Percentiles rank a stretch among this genome's conserved stretches.
Conservation (phyloP, 2,113 vertebrate genomes). For the chimpanzee (Pan troglodytes) region NHGRI_mPanTro3-v2.1_pri NC_072422.2:30528501-30529000, state of each 20-base stretch:
- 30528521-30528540: neutral
- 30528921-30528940: too few relatives aligned
- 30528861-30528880: accelerated
- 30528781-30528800: neutral
- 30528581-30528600: neutral
- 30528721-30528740: neutral
- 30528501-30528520: too few relatives aligned
- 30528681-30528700: neutral
- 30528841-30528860: neutral
- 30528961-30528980: too few relatives aligned
- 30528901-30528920: too few relatives aligned
- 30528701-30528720: accelerated
- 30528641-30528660: neutral
- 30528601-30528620: neutral
- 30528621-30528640: neutral
- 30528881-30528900: neutral
- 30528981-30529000: too few relatives aligned
- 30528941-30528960: too few relatives aligned
- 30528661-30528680: neutral
- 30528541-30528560: too few relatives aligned
- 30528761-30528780: neutral
- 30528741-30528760: neutral
- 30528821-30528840: neutral
- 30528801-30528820: neutral
- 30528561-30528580: neutral